phyloP scores from a whole-genome alignment of 1,140 invertebrate species.

The Triops longicaudatus region DNA sequence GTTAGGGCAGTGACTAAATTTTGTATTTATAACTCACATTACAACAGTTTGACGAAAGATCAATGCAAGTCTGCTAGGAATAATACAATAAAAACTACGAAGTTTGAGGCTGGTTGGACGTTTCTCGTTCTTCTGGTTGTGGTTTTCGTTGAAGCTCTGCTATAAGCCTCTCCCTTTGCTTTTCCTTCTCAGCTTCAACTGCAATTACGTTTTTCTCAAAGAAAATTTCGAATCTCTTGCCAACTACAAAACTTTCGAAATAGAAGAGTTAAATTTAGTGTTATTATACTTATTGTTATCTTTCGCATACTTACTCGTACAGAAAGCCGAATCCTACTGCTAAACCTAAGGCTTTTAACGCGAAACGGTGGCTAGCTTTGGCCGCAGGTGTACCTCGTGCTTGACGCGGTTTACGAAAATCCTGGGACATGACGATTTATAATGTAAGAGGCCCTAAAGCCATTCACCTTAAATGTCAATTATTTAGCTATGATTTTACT shows the following conservation, averaged over 20 bases:
- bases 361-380: background rate
- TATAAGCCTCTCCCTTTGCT: background rate
- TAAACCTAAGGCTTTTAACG: background rate
- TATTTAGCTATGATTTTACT: background rate
- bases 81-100: background rate
- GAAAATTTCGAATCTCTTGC: background rate
- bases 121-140: background rate
- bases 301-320: background rate
- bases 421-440: background rate
- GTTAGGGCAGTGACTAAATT: background rate
- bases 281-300: too few relatives aligned
- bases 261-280: background rate
- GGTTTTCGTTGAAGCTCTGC: too few relatives aligned
- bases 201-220: background rate
- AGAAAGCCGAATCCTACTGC: background rate
- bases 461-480: background rate
- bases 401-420: constrained; percentile 1
- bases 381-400: background rate
- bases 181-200: background rate
- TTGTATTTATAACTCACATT: background rate
- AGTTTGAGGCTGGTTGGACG: background rate
- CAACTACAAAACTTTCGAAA: background rate
- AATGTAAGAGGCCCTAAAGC: background rate
- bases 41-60: background rate
- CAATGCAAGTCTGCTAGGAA: background rate